Evolutionary conservation across 2,888 invertebrate genomes (phyloP).

Genomic region (Drosophila rellima): DNA sequence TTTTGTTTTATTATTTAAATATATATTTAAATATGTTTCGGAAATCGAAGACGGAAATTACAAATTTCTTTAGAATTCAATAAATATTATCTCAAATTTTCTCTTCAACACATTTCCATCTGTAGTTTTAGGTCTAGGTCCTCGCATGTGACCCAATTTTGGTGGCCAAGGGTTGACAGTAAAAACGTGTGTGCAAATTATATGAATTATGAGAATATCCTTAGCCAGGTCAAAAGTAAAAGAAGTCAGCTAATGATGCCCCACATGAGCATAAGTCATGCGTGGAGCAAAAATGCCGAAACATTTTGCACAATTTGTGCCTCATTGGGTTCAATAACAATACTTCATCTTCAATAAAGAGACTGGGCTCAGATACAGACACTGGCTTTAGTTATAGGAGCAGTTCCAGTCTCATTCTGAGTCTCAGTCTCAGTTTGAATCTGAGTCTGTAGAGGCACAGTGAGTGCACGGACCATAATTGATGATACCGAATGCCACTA

Average conservation of each 20-base stretch:
- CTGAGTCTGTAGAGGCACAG: not conserved
- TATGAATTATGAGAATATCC: conserved; percentile 64
- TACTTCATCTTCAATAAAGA: conserved; percentile 80
- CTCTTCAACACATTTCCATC: not conserved
- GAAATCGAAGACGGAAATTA: too few relatives aligned
- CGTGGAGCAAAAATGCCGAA: conserved; percentile 66
- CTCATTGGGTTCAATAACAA: conserved; percentile 84
- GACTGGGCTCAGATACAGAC: conserved; percentile 25
- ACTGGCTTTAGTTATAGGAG: conserved; percentile 13
- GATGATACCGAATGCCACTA: conserved; percentile 86
- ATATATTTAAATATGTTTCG: too few relatives aligned
- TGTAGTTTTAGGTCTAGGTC: conserved; percentile 7
- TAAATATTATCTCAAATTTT: too few relatives aligned
- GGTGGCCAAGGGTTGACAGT: conserved; percentile 53
- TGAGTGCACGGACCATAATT: conserved; percentile 75
- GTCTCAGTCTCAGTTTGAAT: conserved; percentile 2
- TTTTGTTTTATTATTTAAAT: too few relatives aligned
- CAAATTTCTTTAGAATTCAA: too few relatives aligned
- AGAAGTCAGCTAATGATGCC: conserved; percentile 71
- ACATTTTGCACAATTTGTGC: conserved; percentile 84
- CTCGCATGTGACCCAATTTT: conserved; percentile 63
- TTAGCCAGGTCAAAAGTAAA: conserved; percentile 48
- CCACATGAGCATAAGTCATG: conserved; percentile 80
- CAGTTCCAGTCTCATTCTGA: conserved; percentile 29
- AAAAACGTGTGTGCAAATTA: conserved; percentile 68